Percentiles rank a stretch among this genome's conserved stretches.
phyloP scores from a whole-genome alignment of 2,797 vertebrate species.

The Pantherophis alleghaniensis region DNA sequence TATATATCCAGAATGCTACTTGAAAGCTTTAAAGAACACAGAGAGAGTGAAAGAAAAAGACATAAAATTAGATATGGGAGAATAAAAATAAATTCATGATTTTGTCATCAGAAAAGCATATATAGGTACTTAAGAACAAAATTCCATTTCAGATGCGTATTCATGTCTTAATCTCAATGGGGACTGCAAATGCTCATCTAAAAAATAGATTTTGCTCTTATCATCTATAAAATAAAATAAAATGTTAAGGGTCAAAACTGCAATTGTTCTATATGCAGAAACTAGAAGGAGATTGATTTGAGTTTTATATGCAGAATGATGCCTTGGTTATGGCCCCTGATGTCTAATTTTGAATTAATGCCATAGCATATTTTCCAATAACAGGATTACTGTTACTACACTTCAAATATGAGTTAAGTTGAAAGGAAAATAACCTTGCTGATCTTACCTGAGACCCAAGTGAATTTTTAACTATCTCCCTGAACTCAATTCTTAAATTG shows the following conservation, averaged over 20 bases:
- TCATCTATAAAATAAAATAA: conserved; percentile 18
- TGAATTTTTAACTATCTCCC: conserved; percentile 28
- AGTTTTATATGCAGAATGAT: conserved; percentile 20
- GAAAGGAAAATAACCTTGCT: conserved; percentile 36
- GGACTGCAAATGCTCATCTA: not conserved
- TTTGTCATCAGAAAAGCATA: conserved; percentile 13
- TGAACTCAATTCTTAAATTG: conserved; percentile 11
- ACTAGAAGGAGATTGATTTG: not conserved
- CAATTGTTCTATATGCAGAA: conserved; percentile 18
- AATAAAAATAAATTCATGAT: conserved; percentile 32
- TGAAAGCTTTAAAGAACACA: conserved; percentile 75
- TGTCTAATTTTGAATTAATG: conserved; percentile 16
- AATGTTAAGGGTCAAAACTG: conserved; percentile 15
- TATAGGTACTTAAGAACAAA: conserved; percentile 12
- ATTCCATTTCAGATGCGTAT: conserved; percentile 22
- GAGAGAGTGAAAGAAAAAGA: not conserved
- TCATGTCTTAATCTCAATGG: conserved; percentile 17
- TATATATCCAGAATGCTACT: conserved; percentile 93
- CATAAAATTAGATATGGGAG: conserved; percentile 29
- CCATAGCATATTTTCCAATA: conserved; percentile 29
- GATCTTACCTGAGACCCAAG: conserved; percentile 13
- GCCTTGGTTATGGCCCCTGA: not conserved
- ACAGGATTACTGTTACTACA: not conserved
- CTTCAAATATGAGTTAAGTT: conserved; percentile 28
- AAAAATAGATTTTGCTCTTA: conserved; percentile 22